Percentiles rank a stretch among this genome's conserved stretches.
Evolutionary conservation across 2,888 invertebrate species (phyloP).

Genomic region (Dynastes tityus): DNA sequence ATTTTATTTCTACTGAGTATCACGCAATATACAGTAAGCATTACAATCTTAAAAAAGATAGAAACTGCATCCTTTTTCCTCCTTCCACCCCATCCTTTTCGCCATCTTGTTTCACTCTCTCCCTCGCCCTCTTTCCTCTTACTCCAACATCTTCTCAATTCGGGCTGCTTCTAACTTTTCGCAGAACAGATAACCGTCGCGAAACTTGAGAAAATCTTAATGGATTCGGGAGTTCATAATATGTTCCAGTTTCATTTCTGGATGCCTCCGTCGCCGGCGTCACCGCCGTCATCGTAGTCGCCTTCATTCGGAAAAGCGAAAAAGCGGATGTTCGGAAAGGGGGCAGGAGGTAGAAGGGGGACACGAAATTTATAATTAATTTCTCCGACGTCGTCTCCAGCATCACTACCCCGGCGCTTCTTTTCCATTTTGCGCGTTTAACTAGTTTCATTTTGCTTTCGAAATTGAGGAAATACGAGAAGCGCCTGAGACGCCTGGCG

Average conservation of each 20-base stretch:
- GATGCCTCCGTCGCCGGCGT: background rate
- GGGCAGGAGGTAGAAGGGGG: background rate
- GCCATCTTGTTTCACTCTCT: too few relatives aligned
- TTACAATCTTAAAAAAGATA: too few relatives aligned
- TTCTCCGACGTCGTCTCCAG: background rate
- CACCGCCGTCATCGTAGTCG: background rate
- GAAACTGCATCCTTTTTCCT: too few relatives aligned
- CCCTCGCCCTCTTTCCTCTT: too few relatives aligned
- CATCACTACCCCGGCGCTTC: background rate
- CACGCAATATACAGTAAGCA: too few relatives aligned
- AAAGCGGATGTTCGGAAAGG: too few relatives aligned
- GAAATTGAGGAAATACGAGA: background rate
- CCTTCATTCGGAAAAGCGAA: background rate
- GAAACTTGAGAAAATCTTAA: slow-evolving; percentile 37
- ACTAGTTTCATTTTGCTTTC: slow-evolving; percentile 11
- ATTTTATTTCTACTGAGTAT: too few relatives aligned
- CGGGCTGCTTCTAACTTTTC: slow-evolving; percentile 16
- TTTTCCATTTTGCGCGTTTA: slow-evolving; percentile 3
- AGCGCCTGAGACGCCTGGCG: background rate
- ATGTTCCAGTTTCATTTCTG: slow-evolving; percentile 28
- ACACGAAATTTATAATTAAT: slow-evolving; percentile 20
- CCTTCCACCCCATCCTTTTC: too few relatives aligned
- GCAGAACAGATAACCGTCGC: slow-evolving; percentile 18
- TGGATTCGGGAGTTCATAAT: slow-evolving; percentile 37
- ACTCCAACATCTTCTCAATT: background rate